Conservation (phyloP, 2,113 vertebrate genomes). For the Polyodon spathula region DNA sequence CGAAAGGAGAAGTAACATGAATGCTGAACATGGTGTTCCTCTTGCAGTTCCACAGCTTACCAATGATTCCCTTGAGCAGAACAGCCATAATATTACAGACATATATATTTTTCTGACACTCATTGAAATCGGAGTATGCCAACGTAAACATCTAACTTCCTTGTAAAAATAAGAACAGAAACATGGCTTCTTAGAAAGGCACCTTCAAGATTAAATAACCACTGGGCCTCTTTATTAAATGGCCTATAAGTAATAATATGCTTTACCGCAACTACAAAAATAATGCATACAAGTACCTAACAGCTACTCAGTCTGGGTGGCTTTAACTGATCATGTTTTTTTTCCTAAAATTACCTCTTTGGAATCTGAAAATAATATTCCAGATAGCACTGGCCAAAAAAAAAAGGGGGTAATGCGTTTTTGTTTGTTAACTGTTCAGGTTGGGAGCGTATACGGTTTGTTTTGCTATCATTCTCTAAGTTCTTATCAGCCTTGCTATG, state of each 20-base stretch:
- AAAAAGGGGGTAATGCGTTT: too few relatives aligned
- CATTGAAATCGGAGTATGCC: conserved; percentile 8
- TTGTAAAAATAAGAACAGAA: conserved; percentile 17
- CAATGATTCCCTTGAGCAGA: not conserved
- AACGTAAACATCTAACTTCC: conserved; percentile 19
- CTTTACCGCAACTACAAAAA: conserved; percentile 8
- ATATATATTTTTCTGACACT: conserved; percentile 2
- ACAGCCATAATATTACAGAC: too few relatives aligned
- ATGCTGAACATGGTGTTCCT: conserved; percentile 29
- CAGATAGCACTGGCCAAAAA: too few relatives aligned
- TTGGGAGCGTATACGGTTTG: not conserved
- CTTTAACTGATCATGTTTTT: conserved; percentile 6
- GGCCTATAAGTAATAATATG: conserved; percentile 13
- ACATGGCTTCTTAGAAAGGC: conserved; percentile 9
- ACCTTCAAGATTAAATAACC: conserved; percentile 13
- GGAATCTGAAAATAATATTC: not conserved
- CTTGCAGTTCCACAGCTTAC: conserved; percentile 2
- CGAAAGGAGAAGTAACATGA: conserved; percentile 48
- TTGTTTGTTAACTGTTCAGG: not conserved
- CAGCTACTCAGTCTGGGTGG: conserved; percentile 15
- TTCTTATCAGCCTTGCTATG: conserved; percentile 36
- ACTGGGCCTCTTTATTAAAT: conserved; percentile 4
- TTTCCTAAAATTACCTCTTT: too few relatives aligned
- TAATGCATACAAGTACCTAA: not conserved
- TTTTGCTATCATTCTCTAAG: conserved; percentile 24